Conservation (phyloP, 2,888 invertebrate species). For the Pterobdella sp. region DNA sequence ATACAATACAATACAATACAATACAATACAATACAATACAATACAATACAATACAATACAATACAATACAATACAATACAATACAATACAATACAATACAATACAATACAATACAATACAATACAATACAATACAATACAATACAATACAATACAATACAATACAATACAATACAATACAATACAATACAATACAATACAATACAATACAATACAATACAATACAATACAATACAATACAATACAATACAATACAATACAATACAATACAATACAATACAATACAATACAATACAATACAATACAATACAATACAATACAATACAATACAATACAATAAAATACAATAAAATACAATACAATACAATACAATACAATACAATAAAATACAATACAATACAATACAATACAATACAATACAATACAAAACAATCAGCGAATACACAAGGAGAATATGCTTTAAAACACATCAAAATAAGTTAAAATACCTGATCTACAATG, state of each 20-base stretch:
- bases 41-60: constrained; percentile 9
- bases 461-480: no score
- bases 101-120: constrained; percentile 4
- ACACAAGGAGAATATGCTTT: no score
- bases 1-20: background rate
- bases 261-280: constrained; percentile 15
- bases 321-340: constrained; percentile 11
- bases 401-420: constrained; percentile 13
- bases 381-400: constrained; percentile 3
- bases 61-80: background rate
- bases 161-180: constrained; percentile 10
- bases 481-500: no score
- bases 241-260: constrained; percentile 15
- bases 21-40: background rate
- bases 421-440: constrained; percentile 5
- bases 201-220: background rate
- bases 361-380: constrained; percentile 9
- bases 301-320: constrained; percentile 15
- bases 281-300: constrained; percentile 13
- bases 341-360: constrained; percentile 9
- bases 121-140: constrained; percentile 9
- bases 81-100: constrained; percentile 6
- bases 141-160: background rate
- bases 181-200: constrained; percentile 5
- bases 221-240: constrained; percentile 1